Base-by-base conservation (phyloP, 1,140 invertebrate genomes). In the Drosophila pruinosa region DNA sequence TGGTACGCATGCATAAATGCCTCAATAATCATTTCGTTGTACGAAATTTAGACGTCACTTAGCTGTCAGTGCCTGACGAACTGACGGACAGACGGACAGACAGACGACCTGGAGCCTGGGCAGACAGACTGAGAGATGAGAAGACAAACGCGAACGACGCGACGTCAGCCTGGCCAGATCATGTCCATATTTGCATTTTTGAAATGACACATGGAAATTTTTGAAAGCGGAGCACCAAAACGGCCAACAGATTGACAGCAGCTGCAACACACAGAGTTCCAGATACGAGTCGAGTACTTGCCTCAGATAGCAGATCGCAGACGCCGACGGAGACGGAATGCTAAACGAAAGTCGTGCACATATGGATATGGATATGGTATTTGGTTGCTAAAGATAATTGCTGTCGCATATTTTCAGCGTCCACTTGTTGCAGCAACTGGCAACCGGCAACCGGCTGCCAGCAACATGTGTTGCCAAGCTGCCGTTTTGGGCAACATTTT, bases 141-240 rank as follows among this genome's bases (percentile, higher is more conserved):
- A 6, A 34, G 28, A 58, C 38, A 50, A 28, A 21, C 12, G 48
- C 47, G 17, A 39, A 21, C 15, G 41, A 15, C 10, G 31, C 43
- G 31, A 17, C 2, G 45, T 14, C 28, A 34, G 48, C 26, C 26
- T 38, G 26, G 56, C 75, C 82, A 88, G 83, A 88, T 88, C 82
- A 88, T 88, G 82, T 88, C 82, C 82, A 88, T 88, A 88, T 88
- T 88, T 88, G 82, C 82, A 88, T 88, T 88, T 82, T 78, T 88
- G 82, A 88, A 88, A 88, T 88, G 82, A 88, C 82, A 88, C 82
- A 88, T 88, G 82, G 82, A 88, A 82, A 88, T 88, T 85, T 79
- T 85, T 74, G 78, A 73, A 76, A 68, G 65, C 71, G 73, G 63
- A 80, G 76, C 65, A 67, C 72, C 39, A 57, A 70, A 77, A 74